Evolutionary conservation across 2,113 vertebrate genomes (phyloP), one percentile per base, ranked within the genome.

Genomic region (Propithecus coquereli): DNA sequence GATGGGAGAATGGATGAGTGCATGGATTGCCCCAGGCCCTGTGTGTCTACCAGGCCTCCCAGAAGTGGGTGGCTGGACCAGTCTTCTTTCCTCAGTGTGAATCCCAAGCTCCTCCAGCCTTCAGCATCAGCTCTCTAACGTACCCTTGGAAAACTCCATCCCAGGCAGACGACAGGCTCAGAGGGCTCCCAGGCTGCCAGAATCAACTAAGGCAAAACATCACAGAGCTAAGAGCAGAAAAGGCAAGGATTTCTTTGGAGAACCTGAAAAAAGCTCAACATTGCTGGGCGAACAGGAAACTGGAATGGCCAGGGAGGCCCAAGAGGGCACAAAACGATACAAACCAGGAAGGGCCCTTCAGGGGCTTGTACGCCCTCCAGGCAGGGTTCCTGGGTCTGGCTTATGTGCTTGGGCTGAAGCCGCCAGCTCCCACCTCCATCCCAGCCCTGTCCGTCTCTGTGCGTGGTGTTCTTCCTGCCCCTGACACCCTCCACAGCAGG

Each of bases 131-230:
- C 37, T 68, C 14, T 66, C 47, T 1, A 40, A 80, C 11, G 54
- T n/a, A 73, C 25, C 30, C 45, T 71, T 43, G 57, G 83, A 91
- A 74, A 86, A 40, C 74, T 91, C 79, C 45, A 84, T 54, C 45
- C 57, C 66, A 25, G 68, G 5, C 8, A 96, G 74, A 90, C 45
- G 71, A 50, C 40, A 91, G 22, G 47, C 61, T 91, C 68, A 61
- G 68, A 89, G 43, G 37, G 45, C 18, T 65, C 92, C 17, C 50
- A 79, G 68, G 34, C 37, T 82, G 61, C 94, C 82, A 61, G 76
- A 92, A 90, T 73, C 82, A 84, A 61, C 59, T 71, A 90, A 80
- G 14, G 57, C 85, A 88, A 84, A 92, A 93, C 27, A 74, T 3
- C 81, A 17, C 43, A 89, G 37, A 18, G 1, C 37, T 65, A 79